A percentile compares a stretch with the other conserved stretches of the same genome.
Evolutionary conservation across 1,140 invertebrate genomes (phyloP).

Genomic region (Tetranychus urticae): DNA sequence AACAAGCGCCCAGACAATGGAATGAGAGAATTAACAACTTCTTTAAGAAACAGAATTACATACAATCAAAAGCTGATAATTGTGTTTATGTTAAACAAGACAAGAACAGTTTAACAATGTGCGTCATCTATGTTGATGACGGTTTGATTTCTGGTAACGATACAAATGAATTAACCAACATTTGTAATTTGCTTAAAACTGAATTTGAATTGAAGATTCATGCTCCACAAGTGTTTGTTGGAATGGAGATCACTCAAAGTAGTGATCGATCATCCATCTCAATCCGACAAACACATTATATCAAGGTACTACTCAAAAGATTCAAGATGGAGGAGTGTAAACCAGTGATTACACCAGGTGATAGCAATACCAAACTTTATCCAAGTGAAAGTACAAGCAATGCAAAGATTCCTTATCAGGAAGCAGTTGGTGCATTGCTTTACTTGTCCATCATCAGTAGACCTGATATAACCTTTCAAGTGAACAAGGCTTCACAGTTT

Average conservation of each 20-base stretch:
- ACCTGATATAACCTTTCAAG: not conserved
- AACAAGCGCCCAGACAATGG: slow-evolving; percentile 22
- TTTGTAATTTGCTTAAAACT: not conserved
- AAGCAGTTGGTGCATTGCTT: not conserved
- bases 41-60: not conserved
- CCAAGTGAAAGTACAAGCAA: too few relatives aligned
- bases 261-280: not conserved
- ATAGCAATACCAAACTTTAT: not conserved
- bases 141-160: not conserved
- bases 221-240: not conserved
- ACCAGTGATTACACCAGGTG: not conserved
- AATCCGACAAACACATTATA: not conserved
- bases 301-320: not conserved
- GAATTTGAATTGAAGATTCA: not conserved
- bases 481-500: not conserved
- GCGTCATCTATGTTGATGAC: slow-evolving; percentile 7
- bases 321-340: not conserved
- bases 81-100: slow-evolving; percentile 4
- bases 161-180: not conserved
- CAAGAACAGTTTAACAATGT: not conserved
- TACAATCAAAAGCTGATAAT: not conserved
- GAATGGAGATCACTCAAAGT: not conserved
- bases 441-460: not conserved
- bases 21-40: slow-evolving; percentile 14
- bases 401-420: too few relatives aligned